Conservation (phyloP, 2,113 vertebrate genomes). For the Struthidea cinerea region DNA sequence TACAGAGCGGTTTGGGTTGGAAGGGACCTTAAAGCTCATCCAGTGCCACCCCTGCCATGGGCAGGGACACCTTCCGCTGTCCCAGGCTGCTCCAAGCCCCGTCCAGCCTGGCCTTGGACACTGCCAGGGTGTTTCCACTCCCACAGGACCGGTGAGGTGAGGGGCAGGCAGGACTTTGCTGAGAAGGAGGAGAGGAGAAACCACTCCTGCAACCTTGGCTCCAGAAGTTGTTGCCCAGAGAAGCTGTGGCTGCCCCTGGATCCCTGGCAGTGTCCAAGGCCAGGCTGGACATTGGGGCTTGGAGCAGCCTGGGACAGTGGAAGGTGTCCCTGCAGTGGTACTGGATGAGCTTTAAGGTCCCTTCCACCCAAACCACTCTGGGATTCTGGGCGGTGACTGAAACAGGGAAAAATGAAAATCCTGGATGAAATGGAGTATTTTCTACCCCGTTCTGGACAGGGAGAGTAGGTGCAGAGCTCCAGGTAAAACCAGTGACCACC, state of each 20-base stretch:
- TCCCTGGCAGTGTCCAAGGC: not conserved
- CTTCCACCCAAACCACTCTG: not conserved
- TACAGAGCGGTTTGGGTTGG: not conserved
- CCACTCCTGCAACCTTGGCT: not conserved
- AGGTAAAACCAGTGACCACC: not conserved
- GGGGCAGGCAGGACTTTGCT: not conserved
- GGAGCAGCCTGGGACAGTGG: not conserved
- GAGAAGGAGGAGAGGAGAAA: not conserved
- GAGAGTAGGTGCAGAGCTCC: not conserved
- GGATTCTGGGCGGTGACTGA: not conserved
- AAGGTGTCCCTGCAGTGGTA: not conserved
- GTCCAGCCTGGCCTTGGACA: accelerated
- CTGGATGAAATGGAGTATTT: accelerated
- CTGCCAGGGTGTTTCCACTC: not conserved
- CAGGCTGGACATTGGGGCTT: not conserved
- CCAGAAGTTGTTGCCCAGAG: not conserved
- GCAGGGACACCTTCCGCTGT: not conserved
- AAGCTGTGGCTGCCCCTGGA: not conserved
- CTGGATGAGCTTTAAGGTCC: accelerated
- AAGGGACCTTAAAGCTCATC: not conserved
- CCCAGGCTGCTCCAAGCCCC: not conserved
- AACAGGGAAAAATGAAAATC: not conserved
- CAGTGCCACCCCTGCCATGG: accelerated
- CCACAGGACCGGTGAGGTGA: not conserved
- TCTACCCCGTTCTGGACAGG: not conserved